Evolutionary conservation across 2,888 invertebrate species (phyloP).

Genomic region (Hirtodrosophila duncani): DNA sequence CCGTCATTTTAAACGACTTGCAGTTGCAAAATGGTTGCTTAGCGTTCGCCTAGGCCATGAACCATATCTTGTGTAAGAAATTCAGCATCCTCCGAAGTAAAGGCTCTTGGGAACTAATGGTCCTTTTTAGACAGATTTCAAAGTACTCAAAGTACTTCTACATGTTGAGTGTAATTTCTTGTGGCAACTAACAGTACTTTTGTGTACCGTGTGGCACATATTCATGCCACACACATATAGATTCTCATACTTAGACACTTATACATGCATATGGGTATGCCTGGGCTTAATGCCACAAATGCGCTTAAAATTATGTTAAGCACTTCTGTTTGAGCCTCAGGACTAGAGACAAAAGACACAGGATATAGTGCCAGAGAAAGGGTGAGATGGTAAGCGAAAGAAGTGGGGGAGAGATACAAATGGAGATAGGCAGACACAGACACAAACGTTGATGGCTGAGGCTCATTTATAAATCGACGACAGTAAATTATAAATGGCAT

Average conservation of each 20-base stretch:
- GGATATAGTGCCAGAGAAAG: constrained; percentile 6
- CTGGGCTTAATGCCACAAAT: constrained; percentile 55
- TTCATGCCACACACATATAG: neutral
- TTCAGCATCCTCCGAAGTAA: too few relatives aligned
- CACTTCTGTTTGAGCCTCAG: constrained; percentile 32
- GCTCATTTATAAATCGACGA: constrained; percentile 67
- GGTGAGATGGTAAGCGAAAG: constrained; percentile 5
- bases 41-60: too few relatives aligned
- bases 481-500: constrained; percentile 66
- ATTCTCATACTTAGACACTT: constrained; percentile 24
- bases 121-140: too few relatives aligned
- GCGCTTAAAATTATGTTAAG: constrained; percentile 62
- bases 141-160: neutral
- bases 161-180: neutral
- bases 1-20: too few relatives aligned
- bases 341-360: too few relatives aligned
- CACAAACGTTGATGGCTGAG: constrained; percentile 30
- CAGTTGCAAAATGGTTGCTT: too few relatives aligned
- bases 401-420: neutral
- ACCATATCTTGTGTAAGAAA: too few relatives aligned
- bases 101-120: too few relatives aligned
- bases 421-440: neutral
- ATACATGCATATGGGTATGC: constrained; percentile 8
- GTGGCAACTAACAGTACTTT: neutral
- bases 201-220: constrained; percentile 1